Evolutionary conservation across 2,888 invertebrate genomes (phyloP).

Genomic region (Eupithecia centaureata): DNA sequence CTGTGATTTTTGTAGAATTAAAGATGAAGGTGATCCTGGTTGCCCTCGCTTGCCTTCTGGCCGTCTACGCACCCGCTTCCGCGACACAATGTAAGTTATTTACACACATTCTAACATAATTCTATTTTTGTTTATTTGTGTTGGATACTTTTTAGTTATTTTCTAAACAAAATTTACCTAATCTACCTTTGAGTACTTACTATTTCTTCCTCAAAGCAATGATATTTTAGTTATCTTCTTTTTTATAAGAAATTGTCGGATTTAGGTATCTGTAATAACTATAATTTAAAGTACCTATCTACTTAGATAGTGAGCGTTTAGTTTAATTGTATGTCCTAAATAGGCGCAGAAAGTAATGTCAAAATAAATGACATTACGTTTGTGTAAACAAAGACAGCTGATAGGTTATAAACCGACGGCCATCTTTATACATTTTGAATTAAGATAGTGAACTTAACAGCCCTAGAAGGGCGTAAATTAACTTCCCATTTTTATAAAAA

Average conservation of each 20-base stretch:
- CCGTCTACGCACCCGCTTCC: conserved; percentile 77
- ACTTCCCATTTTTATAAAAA: not conserved
- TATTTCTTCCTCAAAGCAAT: not conserved
- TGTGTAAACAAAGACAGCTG: conserved; percentile 38
- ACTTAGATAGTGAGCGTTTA: not conserved
- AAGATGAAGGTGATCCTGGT: conserved; percentile 84
- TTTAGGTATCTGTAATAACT: too few species aligned
- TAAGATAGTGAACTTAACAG: not conserved
- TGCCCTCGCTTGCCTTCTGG: conserved; percentile 77
- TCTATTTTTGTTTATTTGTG: conserved; percentile 34
- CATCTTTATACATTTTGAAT: conserved; percentile 18
- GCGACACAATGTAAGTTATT: conserved; percentile 87
- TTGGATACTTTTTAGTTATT: not conserved
- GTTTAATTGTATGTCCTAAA: not conserved
- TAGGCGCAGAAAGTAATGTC: not conserved
- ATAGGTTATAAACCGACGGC: conserved; percentile 23
- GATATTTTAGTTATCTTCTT: not conserved
- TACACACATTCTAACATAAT: conserved; percentile 42
- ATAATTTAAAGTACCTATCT: not conserved
- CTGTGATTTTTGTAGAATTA: conserved; percentile 75
- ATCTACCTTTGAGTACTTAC: too few species aligned
- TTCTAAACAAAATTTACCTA: not conserved
- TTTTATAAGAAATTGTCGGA: not conserved
- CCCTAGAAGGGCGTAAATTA: not conserved
- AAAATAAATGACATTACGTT: conserved; percentile 16